phyloP scores from a whole-genome alignment of 2,888 invertebrate species.

The Tachina lurida region DNA sequence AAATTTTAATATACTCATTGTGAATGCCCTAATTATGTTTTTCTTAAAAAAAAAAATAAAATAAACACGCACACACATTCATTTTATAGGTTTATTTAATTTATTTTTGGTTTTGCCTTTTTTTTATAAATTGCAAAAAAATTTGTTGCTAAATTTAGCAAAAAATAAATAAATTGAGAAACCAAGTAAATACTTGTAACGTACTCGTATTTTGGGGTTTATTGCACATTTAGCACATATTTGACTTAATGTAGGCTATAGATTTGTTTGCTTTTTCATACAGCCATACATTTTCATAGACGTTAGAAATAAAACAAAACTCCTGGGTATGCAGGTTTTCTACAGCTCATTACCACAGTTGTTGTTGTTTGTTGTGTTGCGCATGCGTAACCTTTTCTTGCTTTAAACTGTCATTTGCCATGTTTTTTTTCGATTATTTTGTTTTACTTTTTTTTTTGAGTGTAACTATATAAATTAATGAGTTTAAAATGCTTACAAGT shows the following conservation, averaged over 20 bases:
- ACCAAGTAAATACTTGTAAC: conserved; percentile 28
- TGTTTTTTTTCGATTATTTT: conserved; percentile 9
- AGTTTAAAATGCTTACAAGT: not conserved
- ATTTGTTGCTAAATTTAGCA: conserved; percentile 45
- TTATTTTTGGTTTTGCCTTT: no score
- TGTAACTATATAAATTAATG: not conserved
- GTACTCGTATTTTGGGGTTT: conserved; percentile 32
- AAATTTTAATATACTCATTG: no score
- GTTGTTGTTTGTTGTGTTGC: conserved; percentile 21
- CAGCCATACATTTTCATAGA: no score
- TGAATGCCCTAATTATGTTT: no score
- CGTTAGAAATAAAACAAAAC: not conserved
- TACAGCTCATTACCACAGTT: conserved; percentile 26
- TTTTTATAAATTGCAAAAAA: conserved; percentile 6
- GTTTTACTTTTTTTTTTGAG: not conserved
- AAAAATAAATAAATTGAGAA: conserved; percentile 1
- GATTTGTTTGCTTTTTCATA: not conserved
- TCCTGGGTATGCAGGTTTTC: not conserved
- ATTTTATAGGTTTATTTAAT: not conserved
- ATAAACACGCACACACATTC: no score
- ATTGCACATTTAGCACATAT: conserved; percentile 62
- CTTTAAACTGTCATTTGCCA: conserved; percentile 56
- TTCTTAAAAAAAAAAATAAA: no score
- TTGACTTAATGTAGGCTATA: conserved; percentile 18
- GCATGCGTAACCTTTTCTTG: conserved; percentile 69